phyloP scores from a whole-genome alignment of 1,140 invertebrate species.

The Nasonia vitripennis region DNA sequence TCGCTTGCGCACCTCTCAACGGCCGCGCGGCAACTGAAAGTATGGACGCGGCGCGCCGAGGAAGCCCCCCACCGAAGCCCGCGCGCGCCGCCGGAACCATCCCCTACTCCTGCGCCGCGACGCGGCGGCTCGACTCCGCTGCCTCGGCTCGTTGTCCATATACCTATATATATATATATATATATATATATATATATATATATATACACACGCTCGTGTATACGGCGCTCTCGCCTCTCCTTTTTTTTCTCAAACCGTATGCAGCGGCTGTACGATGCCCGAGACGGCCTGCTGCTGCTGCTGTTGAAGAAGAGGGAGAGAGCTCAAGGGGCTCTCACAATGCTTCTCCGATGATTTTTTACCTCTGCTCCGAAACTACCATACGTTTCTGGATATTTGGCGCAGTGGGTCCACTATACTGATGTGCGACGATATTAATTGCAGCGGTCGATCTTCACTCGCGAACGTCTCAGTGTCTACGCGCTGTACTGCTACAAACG shows the following conservation, averaged over 20 bases:
- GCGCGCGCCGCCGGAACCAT: conserved; percentile 53
- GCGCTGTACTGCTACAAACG: neutral
- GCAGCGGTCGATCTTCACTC: conserved; percentile 13
- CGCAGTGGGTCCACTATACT: neutral
- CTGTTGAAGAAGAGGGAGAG: conserved; percentile 15
- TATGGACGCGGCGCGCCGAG: conserved; percentile 66
- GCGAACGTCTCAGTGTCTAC: neutral
- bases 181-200: no score
- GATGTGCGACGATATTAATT: conserved; percentile 16
- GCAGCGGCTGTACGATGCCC: conserved; percentile 12
- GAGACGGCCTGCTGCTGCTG: neutral
- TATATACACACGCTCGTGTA: neutral
- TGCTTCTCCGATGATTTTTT: neutral
- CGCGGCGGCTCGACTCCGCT: conserved; percentile 45
- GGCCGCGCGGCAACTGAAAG: conserved; percentile 74
- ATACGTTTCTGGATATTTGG: no score
- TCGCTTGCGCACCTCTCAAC: conserved; percentile 65
- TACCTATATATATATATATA: neutral
- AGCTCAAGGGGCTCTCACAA: conserved; percentile 26
- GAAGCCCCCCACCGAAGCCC: conserved; percentile 64
- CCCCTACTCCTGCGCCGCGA: conserved; percentile 49
- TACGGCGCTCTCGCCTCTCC: conserved; percentile 23
- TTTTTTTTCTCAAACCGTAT: conserved; percentile 34
- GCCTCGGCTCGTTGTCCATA: neutral
- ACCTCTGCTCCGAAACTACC: neutral